phyloP scores from a whole-genome alignment of 2,797 vertebrate species.

The Urophycis tenuis region DNA sequence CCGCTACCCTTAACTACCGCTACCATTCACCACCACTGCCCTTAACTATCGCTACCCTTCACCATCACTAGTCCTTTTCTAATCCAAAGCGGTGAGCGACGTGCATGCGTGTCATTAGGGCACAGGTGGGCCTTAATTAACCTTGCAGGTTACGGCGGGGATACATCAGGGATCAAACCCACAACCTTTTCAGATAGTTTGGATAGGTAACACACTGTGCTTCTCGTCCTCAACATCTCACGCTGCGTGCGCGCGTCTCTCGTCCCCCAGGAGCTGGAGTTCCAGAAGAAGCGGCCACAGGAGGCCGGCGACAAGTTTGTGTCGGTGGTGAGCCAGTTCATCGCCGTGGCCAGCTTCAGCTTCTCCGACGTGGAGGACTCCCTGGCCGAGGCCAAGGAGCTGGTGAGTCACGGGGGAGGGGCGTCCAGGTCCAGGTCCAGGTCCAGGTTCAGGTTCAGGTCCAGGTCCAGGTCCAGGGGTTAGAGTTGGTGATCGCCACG shows the following conservation, averaged over 20 bases:
- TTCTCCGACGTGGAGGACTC: constrained; percentile 97
- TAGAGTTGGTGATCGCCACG: neutral
- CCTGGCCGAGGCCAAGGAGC: constrained; percentile 87
- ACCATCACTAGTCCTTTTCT: neutral
- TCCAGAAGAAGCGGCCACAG: constrained; percentile 82
- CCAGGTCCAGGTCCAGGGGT: neutral
- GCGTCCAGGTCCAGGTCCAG: neutral
- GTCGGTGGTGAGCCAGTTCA: constrained; percentile 96
- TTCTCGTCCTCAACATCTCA: no score
- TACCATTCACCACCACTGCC: neutral
- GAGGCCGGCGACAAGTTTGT: constrained; percentile 92
- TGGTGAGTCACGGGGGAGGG: constrained; percentile 72
- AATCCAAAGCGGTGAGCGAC: no score
- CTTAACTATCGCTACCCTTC: neutral
- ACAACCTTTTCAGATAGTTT: neutral
- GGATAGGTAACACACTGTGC: no score
- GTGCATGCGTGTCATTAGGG: no score
- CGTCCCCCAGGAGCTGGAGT: constrained; percentile 83
- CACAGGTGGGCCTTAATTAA: neutral
- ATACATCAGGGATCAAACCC: neutral
- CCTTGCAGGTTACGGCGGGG: neutral
- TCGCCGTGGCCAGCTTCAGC: constrained; percentile 96
- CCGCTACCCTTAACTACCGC: no score
- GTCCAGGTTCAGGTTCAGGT: neutral
- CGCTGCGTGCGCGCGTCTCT: neutral